Percentiles rank a stretch among this genome's conserved stretches.
phyloP scores from a whole-genome alignment of 2,113 vertebrate species.

The Gopherus flavomarginatus region DNA sequence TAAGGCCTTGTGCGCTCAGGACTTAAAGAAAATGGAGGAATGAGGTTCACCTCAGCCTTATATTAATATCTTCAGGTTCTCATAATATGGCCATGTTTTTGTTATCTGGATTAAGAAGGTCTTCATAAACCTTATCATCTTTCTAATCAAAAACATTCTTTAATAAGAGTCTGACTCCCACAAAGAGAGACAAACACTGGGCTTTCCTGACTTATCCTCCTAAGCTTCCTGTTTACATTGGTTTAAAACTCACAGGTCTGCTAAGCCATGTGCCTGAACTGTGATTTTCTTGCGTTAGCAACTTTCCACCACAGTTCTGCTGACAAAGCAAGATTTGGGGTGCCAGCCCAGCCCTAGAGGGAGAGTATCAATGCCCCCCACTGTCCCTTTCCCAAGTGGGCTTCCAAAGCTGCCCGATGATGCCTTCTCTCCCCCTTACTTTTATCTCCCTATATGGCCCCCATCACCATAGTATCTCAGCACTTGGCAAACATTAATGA shows the following conservation, averaged over 20 bases:
- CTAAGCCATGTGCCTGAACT: neutral
- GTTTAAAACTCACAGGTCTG: neutral
- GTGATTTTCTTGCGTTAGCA: neutral
- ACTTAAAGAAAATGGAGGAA: neutral
- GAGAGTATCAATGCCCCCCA: accelerated
- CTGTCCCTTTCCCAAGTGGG: neutral
- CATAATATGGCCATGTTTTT: neutral
- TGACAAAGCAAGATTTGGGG: neutral
- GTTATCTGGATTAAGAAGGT: neutral
- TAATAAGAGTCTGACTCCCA: neutral
- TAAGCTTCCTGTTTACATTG: neutral
- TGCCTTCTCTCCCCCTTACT: accelerated
- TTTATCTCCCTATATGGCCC: neutral
- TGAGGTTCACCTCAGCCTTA: neutral
- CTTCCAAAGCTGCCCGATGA: neutral
- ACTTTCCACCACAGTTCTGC: neutral
- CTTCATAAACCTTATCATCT: neutral
- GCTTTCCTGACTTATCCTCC: neutral
- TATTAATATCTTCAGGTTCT: neutral
- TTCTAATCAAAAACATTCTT: neutral
- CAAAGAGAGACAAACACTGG: neutral
- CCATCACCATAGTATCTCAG: neutral
- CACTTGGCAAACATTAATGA: neutral
- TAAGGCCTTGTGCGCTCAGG: neutral
- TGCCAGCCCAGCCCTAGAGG: neutral